Base-by-base conservation (phyloP, 2,113 vertebrate genomes). In the Xyliphius kryptos region DNA sequence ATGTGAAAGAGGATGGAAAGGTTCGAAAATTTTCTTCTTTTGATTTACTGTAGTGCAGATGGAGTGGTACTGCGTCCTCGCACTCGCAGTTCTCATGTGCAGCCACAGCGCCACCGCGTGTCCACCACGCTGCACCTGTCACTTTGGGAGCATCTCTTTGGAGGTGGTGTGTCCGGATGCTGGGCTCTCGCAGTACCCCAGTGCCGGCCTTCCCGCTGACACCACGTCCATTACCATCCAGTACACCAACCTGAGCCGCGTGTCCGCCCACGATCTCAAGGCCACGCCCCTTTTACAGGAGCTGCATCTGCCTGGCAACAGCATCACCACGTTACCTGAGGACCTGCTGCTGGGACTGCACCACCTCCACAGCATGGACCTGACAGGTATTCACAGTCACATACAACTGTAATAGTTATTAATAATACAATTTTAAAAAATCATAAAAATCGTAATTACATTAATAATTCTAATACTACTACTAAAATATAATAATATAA, bases 301-400 rank as follows among this genome's bases (percentile, higher is more conserved):
- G 20, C 83, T 97, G 15, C 91, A 93, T 36, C 76, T 97, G 8
- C 87, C 87, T 55, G 83, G 62, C 64, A 95, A 94, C 74, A 68
- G 36, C 5, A 78, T 95, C 41, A 15, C 56, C 14, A 55, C 7
- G 8, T 85, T 97, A 9, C 74, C 87, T 0, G 38, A 72, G 0
- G 6, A 77, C 15, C 70, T 92, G 1, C 82, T 93, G 73, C 64
- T 38, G 8, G 80, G 81, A 0, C 77, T 86, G 20, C 79, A 81
- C 6, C n/a, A 20, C 2, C 80, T 97, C 0, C 50, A 53, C 1
- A 78, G 85, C 11, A 71, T 95, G 43, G 92, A 94, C 37, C 86
- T 95, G 1, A 91, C 90, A 0, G 69, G 73, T 74, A 26, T 6
- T 3, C 22, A 26, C 22, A 26, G 3, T 3, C 22, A 26, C 22